Base-by-base conservation (phyloP, 2,113 vertebrate genomes). In the Cochlearius cochlearius region DNA sequence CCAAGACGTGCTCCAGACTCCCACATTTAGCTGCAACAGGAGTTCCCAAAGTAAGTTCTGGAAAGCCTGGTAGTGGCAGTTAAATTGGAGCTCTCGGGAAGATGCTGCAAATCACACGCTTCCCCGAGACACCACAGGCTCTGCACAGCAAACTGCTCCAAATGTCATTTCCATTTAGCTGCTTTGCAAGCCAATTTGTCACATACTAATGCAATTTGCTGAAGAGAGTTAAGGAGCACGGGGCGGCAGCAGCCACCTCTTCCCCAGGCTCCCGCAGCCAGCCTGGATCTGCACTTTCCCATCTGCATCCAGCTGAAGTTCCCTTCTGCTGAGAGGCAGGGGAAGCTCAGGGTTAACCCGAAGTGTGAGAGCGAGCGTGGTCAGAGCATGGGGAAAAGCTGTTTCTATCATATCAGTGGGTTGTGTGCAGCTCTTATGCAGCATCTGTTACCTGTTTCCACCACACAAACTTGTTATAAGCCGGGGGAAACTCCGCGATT, bases 181-280 rank as follows among this genome's bases (percentile, higher is more conserved):
- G 95, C 81, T 93, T 73, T 41, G 79, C 91, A 32, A 97, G 95
- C 92, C 96, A 91, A 63, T 96, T 92, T 97, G 96, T 96, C 96
- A 97, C 66, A 66, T 92, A 62, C 87, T 92, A 88, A 94, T 75
- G 92, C 49, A 80, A 96, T 97, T 97, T 96, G 90, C 94, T 47
- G 80, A 63, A 81, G 90, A 94, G 85, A 94, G 94, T 39, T 72
- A 95, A 95, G 89, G 97, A 95, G 78, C 93, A 22, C 34, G 20
- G 88, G 96, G 86, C 91, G 80, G 89, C 2, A 58, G 52, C 86
- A 45, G n/a, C 1, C 81, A 26, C 39, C 94, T 82, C 92, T 36
- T 41, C 59, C 18, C 84, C 32, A 22, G 22, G 73, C 69, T 79
- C 17, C 23, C 18, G 3, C 53, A 25, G 88, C 72, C 94, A 39